Evolutionary conservation across 2,113 vertebrate species (phyloP).

Genomic region (Calyptommatus sinebrachiatus): DNA sequence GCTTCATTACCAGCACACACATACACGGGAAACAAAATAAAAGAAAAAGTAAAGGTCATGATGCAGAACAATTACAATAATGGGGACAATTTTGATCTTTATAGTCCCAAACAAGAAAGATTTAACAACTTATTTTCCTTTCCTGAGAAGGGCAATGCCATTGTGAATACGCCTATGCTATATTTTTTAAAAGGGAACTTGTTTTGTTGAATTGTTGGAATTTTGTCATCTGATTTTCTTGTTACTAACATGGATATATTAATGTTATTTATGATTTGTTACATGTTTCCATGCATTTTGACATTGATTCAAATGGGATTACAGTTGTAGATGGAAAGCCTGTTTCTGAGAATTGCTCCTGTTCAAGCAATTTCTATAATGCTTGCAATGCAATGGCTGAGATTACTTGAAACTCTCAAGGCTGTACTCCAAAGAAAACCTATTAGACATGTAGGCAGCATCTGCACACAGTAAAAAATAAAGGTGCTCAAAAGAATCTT

Average conservation of each 20-base stretch:
- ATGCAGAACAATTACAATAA: neutral
- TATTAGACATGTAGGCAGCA: no score
- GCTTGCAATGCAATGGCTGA: neutral
- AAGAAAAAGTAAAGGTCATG: neutral
- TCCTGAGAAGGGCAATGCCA: neutral
- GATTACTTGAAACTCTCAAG: neutral
- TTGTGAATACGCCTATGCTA: neutral
- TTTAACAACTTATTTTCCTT: neutral
- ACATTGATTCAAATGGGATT: neutral
- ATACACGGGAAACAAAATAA: neutral
- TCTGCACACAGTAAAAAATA: no score
- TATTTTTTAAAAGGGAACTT: neutral
- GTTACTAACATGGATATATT: neutral
- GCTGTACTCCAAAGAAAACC: neutral
- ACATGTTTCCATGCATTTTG: no score
- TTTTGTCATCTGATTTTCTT: neutral
- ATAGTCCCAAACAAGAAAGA: neutral
- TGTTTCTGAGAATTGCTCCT: no score
- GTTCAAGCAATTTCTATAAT: neutral
- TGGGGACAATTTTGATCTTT: neutral
- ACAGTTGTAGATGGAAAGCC: neutral
- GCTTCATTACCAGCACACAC: neutral
- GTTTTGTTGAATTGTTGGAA: neutral
- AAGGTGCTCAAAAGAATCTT: no score
- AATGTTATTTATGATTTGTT: conserved; percentile 33